Percentiles rank a stretch among this genome's conserved stretches.
Conservation (phyloP, 1,140 invertebrate genomes). For the Heterodera schachtii region DNA sequence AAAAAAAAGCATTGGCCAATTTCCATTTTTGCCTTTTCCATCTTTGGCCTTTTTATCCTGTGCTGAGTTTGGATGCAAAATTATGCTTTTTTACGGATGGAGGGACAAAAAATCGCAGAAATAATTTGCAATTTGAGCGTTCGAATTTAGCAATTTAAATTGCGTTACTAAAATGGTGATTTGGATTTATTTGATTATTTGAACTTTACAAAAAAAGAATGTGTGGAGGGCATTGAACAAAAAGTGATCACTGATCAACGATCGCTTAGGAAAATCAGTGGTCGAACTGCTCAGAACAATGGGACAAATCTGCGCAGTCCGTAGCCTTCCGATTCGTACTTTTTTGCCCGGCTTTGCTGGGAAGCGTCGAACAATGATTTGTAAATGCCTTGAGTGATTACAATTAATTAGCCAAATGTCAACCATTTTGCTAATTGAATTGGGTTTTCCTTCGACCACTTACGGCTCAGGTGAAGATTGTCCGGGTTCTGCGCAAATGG, state of each 20-base stretch:
- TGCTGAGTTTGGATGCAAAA: too few relatives aligned
- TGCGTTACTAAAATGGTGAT: too few relatives aligned
- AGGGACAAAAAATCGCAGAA: too few relatives aligned
- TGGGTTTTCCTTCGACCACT: neutral
- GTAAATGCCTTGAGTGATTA: conserved; percentile 35
- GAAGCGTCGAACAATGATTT: conserved; percentile 47
- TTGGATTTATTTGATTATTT: neutral
- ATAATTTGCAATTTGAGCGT: too few relatives aligned
- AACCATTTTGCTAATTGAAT: neutral
- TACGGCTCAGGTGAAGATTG: conserved; percentile 27
- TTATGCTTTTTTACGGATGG: too few relatives aligned
- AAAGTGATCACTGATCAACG: neutral
- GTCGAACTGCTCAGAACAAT: neutral
- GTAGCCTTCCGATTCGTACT: conserved; percentile 7
- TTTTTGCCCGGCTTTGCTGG: conserved; percentile 38
- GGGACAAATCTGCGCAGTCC: conserved; percentile 9
- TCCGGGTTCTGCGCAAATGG: conserved; percentile 54
- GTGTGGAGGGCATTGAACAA: neutral
- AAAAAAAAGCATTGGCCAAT: too few relatives aligned
- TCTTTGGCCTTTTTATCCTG: too few relatives aligned
- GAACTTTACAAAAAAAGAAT: neutral
- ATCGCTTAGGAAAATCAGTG: neutral
- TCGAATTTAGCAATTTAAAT: too few relatives aligned
- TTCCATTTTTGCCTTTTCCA: too few relatives aligned
- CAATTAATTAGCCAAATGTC: neutral